Percentiles rank a stretch among this genome's conserved stretches.
phyloP scores from a whole-genome alignment of 1,140 invertebrate genomes.

The Neodiprion fabricii region DNA sequence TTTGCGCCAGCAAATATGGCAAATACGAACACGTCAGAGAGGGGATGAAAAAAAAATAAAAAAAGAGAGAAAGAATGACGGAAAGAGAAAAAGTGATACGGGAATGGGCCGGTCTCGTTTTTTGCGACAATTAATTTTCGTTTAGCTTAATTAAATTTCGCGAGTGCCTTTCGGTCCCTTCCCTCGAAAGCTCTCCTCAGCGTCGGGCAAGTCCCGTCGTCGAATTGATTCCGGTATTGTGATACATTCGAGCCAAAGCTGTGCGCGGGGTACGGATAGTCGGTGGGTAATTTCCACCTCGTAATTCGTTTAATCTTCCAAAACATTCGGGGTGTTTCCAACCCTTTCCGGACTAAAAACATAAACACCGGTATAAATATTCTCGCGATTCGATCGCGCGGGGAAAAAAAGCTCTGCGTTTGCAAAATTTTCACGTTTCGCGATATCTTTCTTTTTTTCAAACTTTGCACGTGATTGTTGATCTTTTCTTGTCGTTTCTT shows the following conservation, averaged over 20 bases:
- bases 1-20: too few relatives aligned
- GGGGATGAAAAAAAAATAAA: too few relatives aligned
- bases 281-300: constrained; percentile 15
- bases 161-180: constrained; percentile 10
- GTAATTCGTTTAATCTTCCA: constrained; percentile 19
- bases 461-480: too few relatives aligned
- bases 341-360: neutral
- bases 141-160: constrained; percentile 36
- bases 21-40: too few relatives aligned
- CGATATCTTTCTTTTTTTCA: too few relatives aligned
- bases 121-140: constrained; percentile 34
- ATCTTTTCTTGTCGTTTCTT: too few relatives aligned
- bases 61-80: too few relatives aligned
- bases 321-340: neutral
- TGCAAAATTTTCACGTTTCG: too few relatives aligned
- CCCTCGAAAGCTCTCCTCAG: neutral
- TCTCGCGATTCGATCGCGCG: too few relatives aligned
- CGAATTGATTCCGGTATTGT: constrained; percentile 29
- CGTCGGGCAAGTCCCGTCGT: constrained; percentile 9
- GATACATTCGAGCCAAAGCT: neutral
- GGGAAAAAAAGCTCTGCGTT: too few relatives aligned
- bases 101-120: constrained; percentile 16
- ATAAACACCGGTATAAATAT: neutral
- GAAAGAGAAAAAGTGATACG: too few relatives aligned
- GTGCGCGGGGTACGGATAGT: neutral